Evolutionary conservation across 2,113 vertebrate species (phyloP), one percentile per base, ranked within the genome.

Genomic region (Corythoichthys haematopterus): DNA sequence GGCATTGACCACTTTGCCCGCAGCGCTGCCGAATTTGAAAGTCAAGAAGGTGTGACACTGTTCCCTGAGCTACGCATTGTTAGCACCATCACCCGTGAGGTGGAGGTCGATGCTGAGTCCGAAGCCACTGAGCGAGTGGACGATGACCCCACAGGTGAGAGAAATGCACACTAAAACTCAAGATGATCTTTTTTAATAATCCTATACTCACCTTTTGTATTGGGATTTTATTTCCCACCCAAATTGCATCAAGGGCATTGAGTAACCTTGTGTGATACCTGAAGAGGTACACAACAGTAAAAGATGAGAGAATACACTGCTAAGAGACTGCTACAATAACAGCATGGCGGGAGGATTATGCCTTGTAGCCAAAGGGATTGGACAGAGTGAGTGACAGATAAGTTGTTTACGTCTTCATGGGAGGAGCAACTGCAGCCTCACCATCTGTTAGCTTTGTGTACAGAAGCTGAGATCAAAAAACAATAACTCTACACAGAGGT

Each of bases 1-100:
- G 97, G 97, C 61, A 92, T 98, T 20, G 95, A 96, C 85, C 97
- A 98, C 76, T 99, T 99, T 57, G 97, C 97, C 35, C 95, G 97
- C n/a, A 94, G 95, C 0, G 95, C 96, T 0, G 93, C 93, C 0
- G 97, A 99, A 74, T 99, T 99, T 0, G 95, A 98, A 88, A 94
- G 95, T 77, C 47, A 91, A 0, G 94, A 96, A 60, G 97, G 97
- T 0, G 94, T 99, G 12, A 90, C 90, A 1, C 92, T 99, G 0
- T 99, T 99, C 74, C 97, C 97, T 0, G 97, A 99, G 89, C 94
- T 99, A 0, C 95, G 93, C 6, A 94, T 99, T 16, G 94, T 99
- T 70, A 99, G 97, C 91, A 98, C 97, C 80, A 93, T 99, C 84
- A 98, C 94, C 0, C 90, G 96, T 0, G 97, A 98, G 75, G 95